phyloP scores from a whole-genome alignment of 2,113 vertebrate species.

The Oceanodroma tethys region DNA sequence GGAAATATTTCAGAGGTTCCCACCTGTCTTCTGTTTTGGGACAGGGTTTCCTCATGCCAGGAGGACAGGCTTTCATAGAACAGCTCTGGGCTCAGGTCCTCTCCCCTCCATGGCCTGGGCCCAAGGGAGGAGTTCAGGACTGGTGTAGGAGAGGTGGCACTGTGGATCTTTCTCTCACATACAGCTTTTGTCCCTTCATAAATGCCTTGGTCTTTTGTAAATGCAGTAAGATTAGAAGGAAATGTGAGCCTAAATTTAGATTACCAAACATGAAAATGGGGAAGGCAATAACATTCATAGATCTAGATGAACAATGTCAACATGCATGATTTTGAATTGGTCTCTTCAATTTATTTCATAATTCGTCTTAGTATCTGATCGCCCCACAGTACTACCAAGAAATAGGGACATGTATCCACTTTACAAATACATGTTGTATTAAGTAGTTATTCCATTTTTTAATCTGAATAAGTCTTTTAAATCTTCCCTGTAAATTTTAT shows the following conservation, averaged over 20 bases:
- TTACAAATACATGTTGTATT: background rate
- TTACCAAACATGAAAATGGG: background rate
- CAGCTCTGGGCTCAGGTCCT: accelerated
- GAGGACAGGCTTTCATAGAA: background rate
- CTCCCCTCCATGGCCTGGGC: background rate
- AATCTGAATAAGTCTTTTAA: background rate
- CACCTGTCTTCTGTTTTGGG: background rate
- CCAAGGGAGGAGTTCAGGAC: background rate
- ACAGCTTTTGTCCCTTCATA: background rate
- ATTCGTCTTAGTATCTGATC: background rate
- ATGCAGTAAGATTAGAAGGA: background rate
- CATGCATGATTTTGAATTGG: background rate
- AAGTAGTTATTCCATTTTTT: background rate
- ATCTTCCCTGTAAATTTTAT: background rate
- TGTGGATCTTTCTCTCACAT: background rate
- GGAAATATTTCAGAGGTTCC: background rate
- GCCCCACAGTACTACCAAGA: background rate
- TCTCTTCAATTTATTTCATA: background rate
- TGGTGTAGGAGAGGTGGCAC: background rate
- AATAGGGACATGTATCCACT: background rate
- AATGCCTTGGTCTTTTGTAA: background rate
- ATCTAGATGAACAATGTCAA: background rate
- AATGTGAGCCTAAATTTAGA: background rate
- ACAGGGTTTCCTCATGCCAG: background rate
- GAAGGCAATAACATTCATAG: background rate